Conservation (phyloP, 2,797 vertebrate species). For the Schizothorax lantsangensis region DNA sequence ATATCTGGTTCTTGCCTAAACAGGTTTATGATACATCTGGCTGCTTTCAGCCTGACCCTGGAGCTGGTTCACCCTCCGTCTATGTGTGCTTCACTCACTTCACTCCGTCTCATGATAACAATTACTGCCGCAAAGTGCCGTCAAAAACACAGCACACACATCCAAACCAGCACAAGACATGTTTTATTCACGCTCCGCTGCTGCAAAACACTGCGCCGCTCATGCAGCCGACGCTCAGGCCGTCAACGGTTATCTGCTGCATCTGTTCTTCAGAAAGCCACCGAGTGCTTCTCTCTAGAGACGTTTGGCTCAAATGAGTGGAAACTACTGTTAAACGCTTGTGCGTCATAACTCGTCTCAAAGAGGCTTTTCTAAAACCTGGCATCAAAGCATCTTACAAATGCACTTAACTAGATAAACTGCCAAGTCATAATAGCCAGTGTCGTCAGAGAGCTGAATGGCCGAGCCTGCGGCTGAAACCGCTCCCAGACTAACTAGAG, state of each 20-base stretch:
- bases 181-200: not conserved
- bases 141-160: not conserved
- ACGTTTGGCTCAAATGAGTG: constrained; percentile 23
- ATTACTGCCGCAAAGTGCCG: not conserved
- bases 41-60: too few species aligned
- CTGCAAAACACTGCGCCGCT: not conserved
- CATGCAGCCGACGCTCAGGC: not conserved
- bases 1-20: too few species aligned
- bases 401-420: constrained; percentile 22
- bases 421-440: constrained; percentile 24
- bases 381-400: constrained; percentile 31
- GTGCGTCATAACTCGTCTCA: constrained; percentile 20
- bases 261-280: not conserved
- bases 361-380: constrained; percentile 36
- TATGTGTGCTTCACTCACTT: not conserved
- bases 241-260: not conserved
- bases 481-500: not conserved
- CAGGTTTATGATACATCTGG: too few species aligned
- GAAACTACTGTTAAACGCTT: constrained; percentile 23
- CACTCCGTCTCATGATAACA: not conserved
- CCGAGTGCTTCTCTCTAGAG: not conserved
- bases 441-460: constrained; percentile 5
- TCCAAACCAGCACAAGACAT: not conserved
- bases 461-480: not conserved
- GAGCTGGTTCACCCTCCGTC: too few species aligned